Evolutionary conservation across 2,888 invertebrate species (phyloP).

Genomic region (Papilio elwesi): DNA sequence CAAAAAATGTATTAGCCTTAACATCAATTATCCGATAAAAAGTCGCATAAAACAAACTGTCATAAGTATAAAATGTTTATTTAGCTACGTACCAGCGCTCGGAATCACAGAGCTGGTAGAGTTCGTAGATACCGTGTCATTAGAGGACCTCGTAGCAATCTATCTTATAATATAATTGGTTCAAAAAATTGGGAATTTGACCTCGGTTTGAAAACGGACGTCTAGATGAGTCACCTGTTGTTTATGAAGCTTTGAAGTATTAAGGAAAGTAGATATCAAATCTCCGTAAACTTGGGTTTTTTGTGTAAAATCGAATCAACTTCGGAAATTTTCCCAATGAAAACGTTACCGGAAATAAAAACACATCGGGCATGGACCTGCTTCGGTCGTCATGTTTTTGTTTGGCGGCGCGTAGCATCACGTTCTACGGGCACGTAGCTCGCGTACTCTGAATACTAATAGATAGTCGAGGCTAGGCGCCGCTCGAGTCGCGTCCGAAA

Average conservation of each 20-base stretch:
- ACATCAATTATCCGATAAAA: not conserved
- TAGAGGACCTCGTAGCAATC: too few relatives aligned
- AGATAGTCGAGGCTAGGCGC: constrained; percentile 57
- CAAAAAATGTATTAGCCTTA: not conserved
- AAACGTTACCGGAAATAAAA: constrained; percentile 44
- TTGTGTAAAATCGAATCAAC: constrained; percentile 13
- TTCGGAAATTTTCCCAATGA: constrained; percentile 41
- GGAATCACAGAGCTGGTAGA: not conserved
- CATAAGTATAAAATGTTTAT: not conserved
- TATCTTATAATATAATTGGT: too few relatives aligned
- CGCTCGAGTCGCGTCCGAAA: constrained; percentile 64
- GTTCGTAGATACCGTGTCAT: too few relatives aligned
- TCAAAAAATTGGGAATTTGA: too few relatives aligned
- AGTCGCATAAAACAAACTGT: not conserved
- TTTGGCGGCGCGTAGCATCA: constrained; percentile 69
- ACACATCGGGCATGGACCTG: constrained; percentile 55
- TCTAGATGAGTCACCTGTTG: too few relatives aligned
- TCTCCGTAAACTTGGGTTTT: not conserved
- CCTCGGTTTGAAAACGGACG: too few relatives aligned
- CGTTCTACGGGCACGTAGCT: constrained; percentile 68
- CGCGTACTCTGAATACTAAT: constrained; percentile 68
- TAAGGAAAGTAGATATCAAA: too few relatives aligned
- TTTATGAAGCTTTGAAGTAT: too few relatives aligned
- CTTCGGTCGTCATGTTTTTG: constrained; percentile 68
- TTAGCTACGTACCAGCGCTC: not conserved